Evolutionary conservation across 2,797 vertebrate genomes (phyloP), one percentile per base, ranked within the genome.

Genomic region (Alca torda): DNA sequence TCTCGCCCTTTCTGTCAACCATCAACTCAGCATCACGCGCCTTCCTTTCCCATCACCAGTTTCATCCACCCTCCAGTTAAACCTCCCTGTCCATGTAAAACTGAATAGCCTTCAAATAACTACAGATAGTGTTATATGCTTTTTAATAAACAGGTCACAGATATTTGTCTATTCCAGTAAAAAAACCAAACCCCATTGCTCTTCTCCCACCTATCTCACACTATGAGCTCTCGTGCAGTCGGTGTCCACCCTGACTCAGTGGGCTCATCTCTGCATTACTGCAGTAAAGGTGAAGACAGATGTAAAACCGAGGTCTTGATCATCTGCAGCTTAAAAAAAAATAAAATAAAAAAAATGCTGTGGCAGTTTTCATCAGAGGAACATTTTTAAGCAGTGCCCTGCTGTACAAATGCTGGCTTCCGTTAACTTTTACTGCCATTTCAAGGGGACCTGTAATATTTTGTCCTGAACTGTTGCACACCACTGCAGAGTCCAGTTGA

Each of bases 381-480:
- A 76, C 81, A 94, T 60, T 84, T 92, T 90, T 92, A 91, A 96
- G 92, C 75, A 88, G 91, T 82, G 78, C 93, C 83, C 70, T 95
- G 72, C 77, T 89, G 91, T 72, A 96, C 67, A 88, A 93, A 89
- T 53, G 45, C 90, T 85, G 88, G 51, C 87, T 96, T 82, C 84
- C 0, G 69, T 94, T 96, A 96, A 96, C 94, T 95, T 97, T 96
- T 89, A 96, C 97, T 97, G 94, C 93, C 93, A 97, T 93, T 97
- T 97, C 96, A 97, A 96, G 96, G 95, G 95, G 95, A 95, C 72
- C 87, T 74, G 89, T 95, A 91, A 89, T 95, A 91, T 93, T 97
- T 86, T 90, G 95, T 95, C 92, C 93, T 95, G 89, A 95, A 92
- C 87, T 91, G 93, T 90, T 93, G 91, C 79, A 92, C 39, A 83